These are phyloP conservation scores for Nycteola revayana DNA, from an alignment of 2,888 invertebrate genomes.

Conservation along the genomic window DNA sequence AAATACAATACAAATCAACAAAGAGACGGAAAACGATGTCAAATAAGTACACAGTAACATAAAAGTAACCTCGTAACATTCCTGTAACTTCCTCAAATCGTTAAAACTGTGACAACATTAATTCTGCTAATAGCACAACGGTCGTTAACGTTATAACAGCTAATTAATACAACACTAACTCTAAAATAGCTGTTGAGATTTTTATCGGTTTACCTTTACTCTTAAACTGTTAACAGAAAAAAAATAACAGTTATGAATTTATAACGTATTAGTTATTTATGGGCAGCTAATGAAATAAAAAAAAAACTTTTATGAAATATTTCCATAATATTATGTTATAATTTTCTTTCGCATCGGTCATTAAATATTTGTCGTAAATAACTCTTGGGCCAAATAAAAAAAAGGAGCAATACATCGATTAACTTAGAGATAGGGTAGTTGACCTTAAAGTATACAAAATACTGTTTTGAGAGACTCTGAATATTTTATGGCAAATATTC, in stretches of 20 bases:
- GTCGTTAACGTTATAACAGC: constrained; percentile 47
- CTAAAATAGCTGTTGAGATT: constrained; percentile 46
- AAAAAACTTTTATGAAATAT: constrained; percentile 24
- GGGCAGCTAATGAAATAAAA: constrained; percentile 24
- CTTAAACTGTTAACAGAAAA: constrained; percentile 10
- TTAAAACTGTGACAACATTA: constrained; percentile 52
- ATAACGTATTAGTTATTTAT: constrained; percentile 18
- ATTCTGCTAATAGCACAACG: constrained; percentile 52
- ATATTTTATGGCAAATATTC: no score
- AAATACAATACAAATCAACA: constrained; percentile 25
- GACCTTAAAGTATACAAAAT: no score
- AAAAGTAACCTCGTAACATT: constrained; percentile 42
- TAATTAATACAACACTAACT: constrained; percentile 57
- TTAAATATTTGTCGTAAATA: no score
- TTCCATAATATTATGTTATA: constrained; percentile 10
- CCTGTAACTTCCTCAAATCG: constrained; percentile 58
- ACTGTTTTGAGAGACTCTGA: no score
- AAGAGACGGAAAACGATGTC: constrained; percentile 29
- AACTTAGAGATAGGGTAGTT: no score
- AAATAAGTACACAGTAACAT: constrained; percentile 32
- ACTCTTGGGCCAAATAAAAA: no score
- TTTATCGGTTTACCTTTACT: constrained; percentile 39
- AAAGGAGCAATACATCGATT: no score
- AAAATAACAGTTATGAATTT: constrained; percentile 9
- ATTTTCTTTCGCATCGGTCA: constrained; percentile 20